Conservation (phyloP, 2,888 invertebrate species). For the Platycnemis pennipes region DNA sequence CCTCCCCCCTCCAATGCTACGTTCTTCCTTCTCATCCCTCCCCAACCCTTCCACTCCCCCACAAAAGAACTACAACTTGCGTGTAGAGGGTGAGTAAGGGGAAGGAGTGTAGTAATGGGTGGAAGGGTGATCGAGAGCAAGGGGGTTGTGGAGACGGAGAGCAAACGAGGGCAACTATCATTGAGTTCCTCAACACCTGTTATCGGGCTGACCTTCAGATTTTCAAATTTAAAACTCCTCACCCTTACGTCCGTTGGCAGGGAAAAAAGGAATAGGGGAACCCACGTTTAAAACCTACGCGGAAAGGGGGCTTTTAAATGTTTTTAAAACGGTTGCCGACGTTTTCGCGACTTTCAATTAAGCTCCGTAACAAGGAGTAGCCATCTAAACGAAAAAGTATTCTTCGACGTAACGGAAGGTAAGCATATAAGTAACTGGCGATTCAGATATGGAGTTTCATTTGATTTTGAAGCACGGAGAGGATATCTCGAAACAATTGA, state of each 20-base stretch:
- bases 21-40: neutral
- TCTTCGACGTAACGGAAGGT: neutral
- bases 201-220: slow-evolving; percentile 36
- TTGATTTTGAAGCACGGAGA: no score
- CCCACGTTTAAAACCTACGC: neutral
- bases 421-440: no score
- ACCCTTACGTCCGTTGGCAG: slow-evolving; percentile 18
- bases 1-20: neutral
- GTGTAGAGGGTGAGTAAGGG: neutral
- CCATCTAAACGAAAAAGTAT: neutral
- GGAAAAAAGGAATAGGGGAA: neutral
- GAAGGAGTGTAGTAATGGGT: neutral
- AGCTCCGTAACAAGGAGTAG: no score
- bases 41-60: neutral
- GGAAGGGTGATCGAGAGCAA: neutral
- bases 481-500: no score
- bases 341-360: neutral
- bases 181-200: slow-evolving; percentile 42
- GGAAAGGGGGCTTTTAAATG: slow-evolving; percentile 49
- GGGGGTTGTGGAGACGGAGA: neutral
- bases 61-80: neutral
- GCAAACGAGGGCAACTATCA: neutral
- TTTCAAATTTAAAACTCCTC: slow-evolving; percentile 48
- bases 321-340: slow-evolving; percentile 37
- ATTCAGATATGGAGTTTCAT: neutral